A percentile compares a stretch with the other conserved stretches of the same genome.
phyloP scores from a whole-genome alignment of 2,113 vertebrate genomes.

The Cyanoderma ruficeps region DNA sequence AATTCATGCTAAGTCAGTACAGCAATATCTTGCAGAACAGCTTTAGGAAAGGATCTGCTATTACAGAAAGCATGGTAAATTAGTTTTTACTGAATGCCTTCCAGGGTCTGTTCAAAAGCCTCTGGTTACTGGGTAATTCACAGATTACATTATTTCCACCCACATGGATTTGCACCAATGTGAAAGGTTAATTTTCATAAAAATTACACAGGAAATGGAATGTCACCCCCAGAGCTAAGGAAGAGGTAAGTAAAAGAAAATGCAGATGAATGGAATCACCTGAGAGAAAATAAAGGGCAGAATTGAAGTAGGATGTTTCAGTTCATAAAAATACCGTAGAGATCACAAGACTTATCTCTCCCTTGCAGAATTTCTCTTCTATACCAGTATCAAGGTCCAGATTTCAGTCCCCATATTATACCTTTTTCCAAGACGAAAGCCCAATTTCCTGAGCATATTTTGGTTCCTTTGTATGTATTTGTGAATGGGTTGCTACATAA shows the following conservation, averaged over 20 bases:
- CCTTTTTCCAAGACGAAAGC: background rate
- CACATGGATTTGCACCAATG: background rate
- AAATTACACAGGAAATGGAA: conserved; percentile 43
- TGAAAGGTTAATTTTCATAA: conserved; percentile 33
- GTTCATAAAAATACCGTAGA: background rate
- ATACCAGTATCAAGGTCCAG: background rate
- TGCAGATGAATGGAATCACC: background rate
- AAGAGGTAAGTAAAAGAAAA: background rate
- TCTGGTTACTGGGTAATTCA: background rate
- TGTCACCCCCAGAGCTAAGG: background rate
- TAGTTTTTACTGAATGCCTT: background rate
- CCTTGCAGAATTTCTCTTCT: background rate
- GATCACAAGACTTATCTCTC: background rate
- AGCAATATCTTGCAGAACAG: background rate
- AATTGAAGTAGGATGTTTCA: background rate
- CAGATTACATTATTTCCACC: background rate
- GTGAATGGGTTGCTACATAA: background rate
- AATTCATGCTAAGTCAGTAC: background rate
- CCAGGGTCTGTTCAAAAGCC: background rate
- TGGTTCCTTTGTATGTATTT: background rate
- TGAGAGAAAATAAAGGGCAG: background rate
- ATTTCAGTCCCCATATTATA: background rate
- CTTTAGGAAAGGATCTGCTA: background rate
- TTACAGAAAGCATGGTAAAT: background rate
- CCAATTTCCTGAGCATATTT: background rate